Conservation (phyloP, 2,888 invertebrate genomes). For the Xestia rhomboidea region DNA sequence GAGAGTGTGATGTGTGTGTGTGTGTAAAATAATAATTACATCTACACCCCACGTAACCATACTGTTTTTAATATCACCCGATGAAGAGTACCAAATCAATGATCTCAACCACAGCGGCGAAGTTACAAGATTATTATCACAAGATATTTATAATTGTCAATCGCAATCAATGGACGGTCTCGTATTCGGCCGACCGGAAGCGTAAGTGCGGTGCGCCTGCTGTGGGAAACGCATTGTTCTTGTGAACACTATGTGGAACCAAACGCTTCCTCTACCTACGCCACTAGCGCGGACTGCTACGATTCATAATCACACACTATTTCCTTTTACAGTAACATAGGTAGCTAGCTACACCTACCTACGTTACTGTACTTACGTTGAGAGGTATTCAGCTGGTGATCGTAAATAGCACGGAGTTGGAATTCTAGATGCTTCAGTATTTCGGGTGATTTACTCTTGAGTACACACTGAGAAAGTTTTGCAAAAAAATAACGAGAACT, state of each 20-base stretch:
- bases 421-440: neutral
- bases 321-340: slow-evolving; percentile 46
- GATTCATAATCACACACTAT: slow-evolving; percentile 62
- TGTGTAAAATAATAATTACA: too few relatives aligned
- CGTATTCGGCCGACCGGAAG: slow-evolving; percentile 63
- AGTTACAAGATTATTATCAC: slow-evolving; percentile 43
- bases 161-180: slow-evolving; percentile 59
- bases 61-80: too few relatives aligned
- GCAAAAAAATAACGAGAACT: neutral
- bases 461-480: neutral
- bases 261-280: slow-evolving; percentile 74
- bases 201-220: slow-evolving; percentile 53
- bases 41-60: too few relatives aligned
- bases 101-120: neutral
- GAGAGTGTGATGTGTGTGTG: too few relatives aligned
- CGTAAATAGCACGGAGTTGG: slow-evolving; percentile 19
- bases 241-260: slow-evolving; percentile 70
- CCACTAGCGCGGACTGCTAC: slow-evolving; percentile 52
- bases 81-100: neutral
- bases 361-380: neutral
- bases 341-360: too few relatives aligned
- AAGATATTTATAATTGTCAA: slow-evolving; percentile 67
- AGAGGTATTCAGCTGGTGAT: slow-evolving; percentile 43
- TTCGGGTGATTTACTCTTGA: neutral
- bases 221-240: slow-evolving; percentile 81